A percentile compares a stretch with the other conserved stretches of the same genome.
These are phyloP conservation scores for Caenorhabditis virilis DNA, from an alignment of 2,888 invertebrate species.

Conservation along the genomic window DNA sequence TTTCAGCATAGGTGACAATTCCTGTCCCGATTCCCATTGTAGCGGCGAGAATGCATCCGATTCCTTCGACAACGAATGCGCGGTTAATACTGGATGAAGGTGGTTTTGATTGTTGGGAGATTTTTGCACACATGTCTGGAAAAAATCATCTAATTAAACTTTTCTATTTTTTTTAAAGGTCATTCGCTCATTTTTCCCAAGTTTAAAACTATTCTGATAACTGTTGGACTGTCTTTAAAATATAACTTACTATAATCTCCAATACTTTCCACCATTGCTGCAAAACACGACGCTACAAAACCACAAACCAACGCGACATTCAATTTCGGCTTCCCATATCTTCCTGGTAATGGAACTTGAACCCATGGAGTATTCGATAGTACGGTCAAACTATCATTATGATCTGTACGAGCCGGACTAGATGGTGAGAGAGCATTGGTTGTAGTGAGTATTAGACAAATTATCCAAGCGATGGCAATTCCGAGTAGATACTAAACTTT, in stretches of 20 bases:
- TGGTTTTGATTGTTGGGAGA: slow-evolving; percentile 51
- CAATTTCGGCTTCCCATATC: slow-evolving; percentile 54
- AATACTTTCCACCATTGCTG: slow-evolving; percentile 54
- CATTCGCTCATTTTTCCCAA: background rate
- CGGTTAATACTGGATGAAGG: slow-evolving; percentile 56
- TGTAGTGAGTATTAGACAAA: slow-evolving; percentile 49
- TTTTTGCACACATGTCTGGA: slow-evolving; percentile 35
- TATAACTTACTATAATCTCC: slow-evolving; percentile 40
- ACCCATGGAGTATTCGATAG: slow-evolving; percentile 55
- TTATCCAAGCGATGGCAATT: slow-evolving; percentile 49
- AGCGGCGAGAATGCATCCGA: slow-evolving; percentile 54
- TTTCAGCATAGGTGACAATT: slow-evolving; percentile 61
- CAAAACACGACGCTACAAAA: slow-evolving; percentile 52
- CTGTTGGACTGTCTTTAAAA: background rate
- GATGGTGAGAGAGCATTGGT: slow-evolving; percentile 44
- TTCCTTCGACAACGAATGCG: slow-evolving; percentile 59
- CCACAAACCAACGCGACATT: slow-evolving; percentile 50
- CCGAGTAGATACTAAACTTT: slow-evolving; percentile 54
- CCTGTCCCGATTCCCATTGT: slow-evolving; percentile 57
- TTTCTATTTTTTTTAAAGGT: background rate
- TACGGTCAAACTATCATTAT: slow-evolving; percentile 45
- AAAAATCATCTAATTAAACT: background rate
- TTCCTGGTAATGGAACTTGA: slow-evolving; percentile 57
- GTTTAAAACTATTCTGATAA: background rate
- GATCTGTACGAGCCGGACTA: slow-evolving; percentile 52